Base-by-base conservation (phyloP, 2,888 invertebrate species). In the Salpingus planirostris region DNA sequence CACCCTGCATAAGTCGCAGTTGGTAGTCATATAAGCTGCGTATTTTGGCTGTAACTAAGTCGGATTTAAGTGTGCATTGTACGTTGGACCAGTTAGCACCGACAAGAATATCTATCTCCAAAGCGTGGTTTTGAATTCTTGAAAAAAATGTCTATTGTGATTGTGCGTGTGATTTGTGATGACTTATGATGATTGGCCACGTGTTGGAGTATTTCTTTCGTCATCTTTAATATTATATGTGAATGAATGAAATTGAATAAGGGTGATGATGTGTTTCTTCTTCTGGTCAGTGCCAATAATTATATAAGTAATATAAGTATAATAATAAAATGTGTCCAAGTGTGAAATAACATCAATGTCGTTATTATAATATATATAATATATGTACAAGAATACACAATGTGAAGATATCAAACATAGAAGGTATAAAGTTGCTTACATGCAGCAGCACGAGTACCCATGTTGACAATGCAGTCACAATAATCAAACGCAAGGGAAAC, bases 11-110 rank as follows among this genome's bases (percentile, higher is more conserved):
- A 49, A 95, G 75, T 47, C 96, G 80, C 58, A 88, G 76, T 67
- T 97, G 92, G 67, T 87, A 93, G 68, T 98, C 98, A 68, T 93
- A 90, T 48, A 98, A 78, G 64, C 88, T 93, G 57, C 93, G 83
- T 61, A 98, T 85, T 75, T 98, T 98, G 52, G 96, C 90, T 59
- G 95, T 92, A 74, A 97, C 96, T 97, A 69, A 42, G 11, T n/a
- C 7, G 15, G 25, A 8, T 25, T n/a, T n/a, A n/a, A n/a, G n/a
- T n/a, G 18, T 18, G 8, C 5, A 18, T 18, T 18, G 8, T 18
- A 6, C 5, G 5, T 18, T 18, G n/a, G 18, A 18, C 18, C 5
- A 6, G 12, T 31, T 31, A 30, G 27, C 36, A 36, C 31, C 21
- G 31, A 36, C 27, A 11, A 36, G 28, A 36, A 36, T 8, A 13